Percentiles rank a stretch among this genome's conserved stretches.
phyloP scores from a whole-genome alignment of 2,888 invertebrate species.

The Agrotis ipsilon region DNA sequence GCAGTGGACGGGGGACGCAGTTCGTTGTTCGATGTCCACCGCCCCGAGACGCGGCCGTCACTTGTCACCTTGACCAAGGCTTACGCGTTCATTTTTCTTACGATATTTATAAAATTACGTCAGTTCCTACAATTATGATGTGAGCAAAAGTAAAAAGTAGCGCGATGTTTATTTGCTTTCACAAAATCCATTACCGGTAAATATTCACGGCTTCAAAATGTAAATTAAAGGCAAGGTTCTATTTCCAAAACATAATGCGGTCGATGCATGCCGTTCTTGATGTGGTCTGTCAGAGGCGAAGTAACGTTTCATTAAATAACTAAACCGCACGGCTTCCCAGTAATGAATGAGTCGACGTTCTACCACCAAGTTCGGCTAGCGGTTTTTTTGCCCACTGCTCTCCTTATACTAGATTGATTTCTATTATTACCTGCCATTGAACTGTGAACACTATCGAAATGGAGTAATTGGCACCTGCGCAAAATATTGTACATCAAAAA shows the following conservation, averaged over 20 bases:
- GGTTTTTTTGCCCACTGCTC: conserved; percentile 84
- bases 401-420: conserved; percentile 84
- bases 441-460: conserved; percentile 81
- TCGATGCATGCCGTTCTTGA: conserved; percentile 67
- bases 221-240: conserved; percentile 30
- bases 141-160: background rate
- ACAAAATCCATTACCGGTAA: background rate
- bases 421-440: conserved; percentile 81
- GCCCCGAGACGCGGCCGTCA: conserved; percentile 65
- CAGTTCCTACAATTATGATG: background rate
- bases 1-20: conserved; percentile 66
- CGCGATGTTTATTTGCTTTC: conserved; percentile 5
- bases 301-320: conserved; percentile 86
- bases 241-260: conserved; percentile 67
- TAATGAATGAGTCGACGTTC: conserved; percentile 83
- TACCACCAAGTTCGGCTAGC: conserved; percentile 84
- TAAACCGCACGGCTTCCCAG: conserved; percentile 81
- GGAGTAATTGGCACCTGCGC: conserved; percentile 79
- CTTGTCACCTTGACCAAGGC: conserved; percentile 62
- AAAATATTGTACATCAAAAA: conserved; percentile 68
- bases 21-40: conserved; percentile 71
- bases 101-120: background rate
- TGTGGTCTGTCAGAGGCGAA: conserved; percentile 73
- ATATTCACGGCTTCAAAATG: conserved; percentile 17
- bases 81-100: conserved; percentile 39